Conservation (phyloP, 2,797 vertebrate species). For the Sciurus vulgaris region DNA sequence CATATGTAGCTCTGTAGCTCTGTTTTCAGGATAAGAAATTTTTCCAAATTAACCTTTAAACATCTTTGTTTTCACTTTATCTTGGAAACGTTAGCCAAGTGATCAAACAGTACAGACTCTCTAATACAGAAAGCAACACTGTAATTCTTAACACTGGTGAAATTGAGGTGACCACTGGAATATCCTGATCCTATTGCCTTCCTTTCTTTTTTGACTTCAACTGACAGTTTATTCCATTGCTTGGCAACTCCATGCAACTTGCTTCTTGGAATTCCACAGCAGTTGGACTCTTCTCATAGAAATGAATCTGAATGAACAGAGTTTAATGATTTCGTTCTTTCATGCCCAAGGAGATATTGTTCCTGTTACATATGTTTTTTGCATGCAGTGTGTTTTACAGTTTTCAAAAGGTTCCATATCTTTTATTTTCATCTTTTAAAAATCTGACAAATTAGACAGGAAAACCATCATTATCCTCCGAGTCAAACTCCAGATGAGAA, state of each 20-base stretch:
- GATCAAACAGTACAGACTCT: not conserved
- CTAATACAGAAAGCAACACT: not conserved
- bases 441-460: not conserved
- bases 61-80: slow-evolving; percentile 38
- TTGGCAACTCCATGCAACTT: not conserved
- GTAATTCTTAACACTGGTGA: not conserved
- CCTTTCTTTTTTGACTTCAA: not conserved
- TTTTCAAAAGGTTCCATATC: not conserved
- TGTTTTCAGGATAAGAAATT: not conserved
- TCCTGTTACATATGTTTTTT: not conserved
- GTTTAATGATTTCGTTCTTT: slow-evolving; percentile 8
- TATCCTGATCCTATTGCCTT: not conserved
- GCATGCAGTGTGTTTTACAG: not conserved
- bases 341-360: not conserved
- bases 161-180: not conserved
- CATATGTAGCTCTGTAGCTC: not conserved
- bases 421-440: slow-evolving; percentile 28
- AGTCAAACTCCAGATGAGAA: not conserved
- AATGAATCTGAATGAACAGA: slow-evolving; percentile 20
- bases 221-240: not conserved
- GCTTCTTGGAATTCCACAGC: not conserved
- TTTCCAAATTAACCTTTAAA: slow-evolving; percentile 13
- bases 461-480: not conserved
- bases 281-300: not conserved
- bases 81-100: slow-evolving; percentile 16